Conservation (phyloP, 2,888 invertebrate species). For the Griposia aprilina region DNA sequence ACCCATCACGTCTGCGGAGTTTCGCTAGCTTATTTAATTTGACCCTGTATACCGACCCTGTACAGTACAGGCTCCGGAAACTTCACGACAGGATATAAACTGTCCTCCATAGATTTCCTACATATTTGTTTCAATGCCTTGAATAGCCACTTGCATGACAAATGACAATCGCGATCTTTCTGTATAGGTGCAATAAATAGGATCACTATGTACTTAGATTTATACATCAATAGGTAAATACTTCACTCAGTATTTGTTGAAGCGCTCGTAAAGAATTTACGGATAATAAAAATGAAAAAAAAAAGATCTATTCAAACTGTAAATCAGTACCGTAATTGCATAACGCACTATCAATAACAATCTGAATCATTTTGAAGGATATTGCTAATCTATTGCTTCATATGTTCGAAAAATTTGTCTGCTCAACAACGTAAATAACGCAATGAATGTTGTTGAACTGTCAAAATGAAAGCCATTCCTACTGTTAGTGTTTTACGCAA, state of each 20-base stretch:
- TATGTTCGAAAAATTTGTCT: too few species aligned
- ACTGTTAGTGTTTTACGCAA: too few species aligned
- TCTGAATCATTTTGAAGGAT: too few species aligned
- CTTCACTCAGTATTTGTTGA: slow-evolving; percentile 10
- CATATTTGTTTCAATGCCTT: not conserved
- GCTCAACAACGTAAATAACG: too few species aligned
- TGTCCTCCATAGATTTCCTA: slow-evolving; percentile 1
- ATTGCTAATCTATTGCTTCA: too few species aligned
- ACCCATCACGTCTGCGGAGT: not conserved
- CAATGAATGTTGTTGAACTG: too few species aligned
- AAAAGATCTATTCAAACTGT: slow-evolving; percentile 10
- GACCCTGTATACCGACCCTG: too few species aligned
- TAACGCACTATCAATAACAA: too few species aligned
- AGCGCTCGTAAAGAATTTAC: not conserved
- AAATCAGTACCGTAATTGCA: not conserved
- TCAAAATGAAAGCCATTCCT: too few species aligned
- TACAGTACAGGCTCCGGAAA: not conserved
- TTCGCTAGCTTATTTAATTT: too few species aligned
- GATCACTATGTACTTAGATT: slow-evolving; percentile 1
- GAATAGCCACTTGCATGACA: not conserved
- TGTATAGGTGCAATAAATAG: slow-evolving; percentile 19
- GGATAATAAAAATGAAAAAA: not conserved
- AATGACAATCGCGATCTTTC: slow-evolving; percentile 26
- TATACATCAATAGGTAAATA: not conserved
- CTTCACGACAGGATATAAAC: not conserved